Evolutionary conservation across 2,113 vertebrate genomes (phyloP).

Genomic region (Calidris pygmaea): DNA sequence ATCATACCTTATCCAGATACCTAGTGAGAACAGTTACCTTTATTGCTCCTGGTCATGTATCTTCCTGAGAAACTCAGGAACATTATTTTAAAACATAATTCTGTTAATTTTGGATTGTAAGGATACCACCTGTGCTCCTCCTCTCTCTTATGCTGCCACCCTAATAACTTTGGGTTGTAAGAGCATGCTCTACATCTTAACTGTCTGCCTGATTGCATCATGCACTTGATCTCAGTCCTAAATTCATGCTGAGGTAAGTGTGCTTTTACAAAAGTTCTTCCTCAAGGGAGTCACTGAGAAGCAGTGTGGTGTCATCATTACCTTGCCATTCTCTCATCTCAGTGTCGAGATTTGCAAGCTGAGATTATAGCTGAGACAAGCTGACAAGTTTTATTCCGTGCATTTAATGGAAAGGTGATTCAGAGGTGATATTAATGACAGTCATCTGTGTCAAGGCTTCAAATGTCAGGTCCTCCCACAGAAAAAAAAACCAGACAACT

Average conservation of each 20-base stretch:
- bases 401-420: slow-evolving; percentile 2
- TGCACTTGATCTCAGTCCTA: background rate
- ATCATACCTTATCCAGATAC: background rate
- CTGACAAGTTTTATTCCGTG: background rate
- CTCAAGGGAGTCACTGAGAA: background rate
- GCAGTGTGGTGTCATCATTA: background rate
- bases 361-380: slow-evolving; percentile 19
- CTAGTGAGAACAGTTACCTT: slow-evolving; percentile 30
- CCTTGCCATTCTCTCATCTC: background rate
- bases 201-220: background rate
- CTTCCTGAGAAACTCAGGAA: background rate
- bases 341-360: background rate
- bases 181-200: background rate
- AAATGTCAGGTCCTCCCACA: background rate
- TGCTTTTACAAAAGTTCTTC: background rate
- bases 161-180: background rate
- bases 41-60: background rate
- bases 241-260: slow-evolving; percentile 2
- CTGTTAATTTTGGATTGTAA: slow-evolving; percentile 9
- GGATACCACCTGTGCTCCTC: background rate
- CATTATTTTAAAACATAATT: background rate
- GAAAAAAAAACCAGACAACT: background rate
- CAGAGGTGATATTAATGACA: background rate
- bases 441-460: background rate
- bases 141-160: background rate